These are phyloP conservation scores for Lithodes maja DNA, from an alignment of 2,888 invertebrate genomes.

Conservation along the genomic window DNA sequence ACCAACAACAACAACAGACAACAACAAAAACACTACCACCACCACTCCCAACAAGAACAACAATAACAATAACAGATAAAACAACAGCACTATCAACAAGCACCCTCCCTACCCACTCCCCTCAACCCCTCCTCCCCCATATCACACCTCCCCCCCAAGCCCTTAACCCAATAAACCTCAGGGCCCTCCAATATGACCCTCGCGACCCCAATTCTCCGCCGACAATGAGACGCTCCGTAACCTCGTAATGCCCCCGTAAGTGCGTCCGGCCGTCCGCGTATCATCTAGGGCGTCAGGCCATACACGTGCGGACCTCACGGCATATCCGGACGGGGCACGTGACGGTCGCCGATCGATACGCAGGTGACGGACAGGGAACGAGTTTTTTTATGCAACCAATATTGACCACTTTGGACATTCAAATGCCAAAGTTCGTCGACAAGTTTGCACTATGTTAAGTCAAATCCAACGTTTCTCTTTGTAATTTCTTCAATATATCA, in stretches of 20 bases:
- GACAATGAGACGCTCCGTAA: neutral
- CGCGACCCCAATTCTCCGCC: neutral
- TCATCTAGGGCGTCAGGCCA: neutral
- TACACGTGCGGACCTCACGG: constrained; percentile 34
- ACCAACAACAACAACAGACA: too few species aligned
- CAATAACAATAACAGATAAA: too few species aligned
- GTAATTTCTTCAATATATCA: too few species aligned
- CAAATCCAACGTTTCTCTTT: too few species aligned
- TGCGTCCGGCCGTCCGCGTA: neutral
- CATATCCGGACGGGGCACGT: constrained; percentile 38
- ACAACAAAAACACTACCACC: too few species aligned
- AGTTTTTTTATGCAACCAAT: too few species aligned
- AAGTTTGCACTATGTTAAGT: too few species aligned
- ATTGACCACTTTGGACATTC: too few species aligned
- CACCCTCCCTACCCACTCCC: neutral
- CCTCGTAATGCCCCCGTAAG: neutral
- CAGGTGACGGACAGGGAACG: constrained; percentile 37
- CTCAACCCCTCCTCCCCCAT: neutral
- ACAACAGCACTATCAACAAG: too few species aligned
- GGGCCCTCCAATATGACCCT: neutral
- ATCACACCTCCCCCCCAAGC: neutral
- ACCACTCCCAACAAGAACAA: too few species aligned
- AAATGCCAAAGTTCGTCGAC: too few species aligned
- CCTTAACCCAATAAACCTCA: neutral
- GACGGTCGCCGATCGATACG: constrained; percentile 37